Evolutionary conservation across 2,888 invertebrate species (phyloP).

Genomic region (Atrina japonica): DNA sequence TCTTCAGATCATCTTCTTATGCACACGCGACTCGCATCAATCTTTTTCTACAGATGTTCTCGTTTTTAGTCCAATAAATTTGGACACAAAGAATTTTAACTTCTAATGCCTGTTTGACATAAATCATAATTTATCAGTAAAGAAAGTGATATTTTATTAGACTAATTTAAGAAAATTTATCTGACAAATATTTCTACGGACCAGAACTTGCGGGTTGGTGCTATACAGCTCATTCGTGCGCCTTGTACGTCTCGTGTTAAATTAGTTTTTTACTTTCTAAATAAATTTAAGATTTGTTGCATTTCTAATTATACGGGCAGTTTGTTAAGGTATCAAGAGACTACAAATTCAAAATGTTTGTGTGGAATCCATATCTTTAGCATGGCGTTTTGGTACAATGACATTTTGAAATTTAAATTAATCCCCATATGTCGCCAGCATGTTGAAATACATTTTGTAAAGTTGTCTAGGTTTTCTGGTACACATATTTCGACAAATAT

Average conservation of each 20-base stretch:
- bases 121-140: constrained; percentile 25
- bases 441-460: too few relatives aligned
- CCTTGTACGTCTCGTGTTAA: constrained; percentile 11
- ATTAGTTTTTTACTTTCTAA: constrained; percentile 16
- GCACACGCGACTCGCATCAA: constrained; percentile 26
- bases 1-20: constrained; percentile 13
- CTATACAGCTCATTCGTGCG: not conserved
- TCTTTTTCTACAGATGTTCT: constrained; percentile 28
- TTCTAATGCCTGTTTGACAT: constrained; percentile 23
- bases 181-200: constrained; percentile 15
- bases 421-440: too few relatives aligned
- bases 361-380: constrained; percentile 9
- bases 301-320: constrained; percentile 34
- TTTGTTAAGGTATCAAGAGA: constrained; percentile 14
- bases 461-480: too few relatives aligned
- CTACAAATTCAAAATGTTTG: constrained; percentile 4
- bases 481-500: too few relatives aligned
- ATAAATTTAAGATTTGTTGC: constrained; percentile 16
- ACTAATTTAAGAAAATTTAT: constrained; percentile 17
- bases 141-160: constrained; percentile 19
- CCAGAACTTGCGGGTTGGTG: constrained; percentile 30
- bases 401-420: too few relatives aligned
- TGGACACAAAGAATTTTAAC: constrained; percentile 14
- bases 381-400: too few relatives aligned
- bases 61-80: constrained; percentile 2